Evolutionary conservation across 2,888 invertebrate species (phyloP).

Genomic region (Crioceris asparagi): DNA sequence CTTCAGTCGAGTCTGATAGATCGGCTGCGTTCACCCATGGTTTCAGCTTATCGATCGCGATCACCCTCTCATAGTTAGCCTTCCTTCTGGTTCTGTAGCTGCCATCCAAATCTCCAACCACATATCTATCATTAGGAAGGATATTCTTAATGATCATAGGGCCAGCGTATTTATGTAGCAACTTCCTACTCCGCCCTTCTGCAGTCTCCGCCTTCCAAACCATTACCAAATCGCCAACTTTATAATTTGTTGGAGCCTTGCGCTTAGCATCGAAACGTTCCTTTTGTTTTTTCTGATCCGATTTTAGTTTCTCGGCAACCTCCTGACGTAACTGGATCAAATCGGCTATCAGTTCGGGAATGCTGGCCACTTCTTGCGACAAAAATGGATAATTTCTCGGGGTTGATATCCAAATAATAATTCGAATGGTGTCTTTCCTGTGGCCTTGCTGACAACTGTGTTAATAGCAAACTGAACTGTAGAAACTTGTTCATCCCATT

Average conservation of each 20-base stretch:
- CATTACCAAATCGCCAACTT: conserved; percentile 14
- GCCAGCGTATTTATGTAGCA: conserved; percentile 11
- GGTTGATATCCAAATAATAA: conserved; percentile 13
- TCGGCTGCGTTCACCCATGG: conserved; percentile 11
- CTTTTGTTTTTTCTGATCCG: conserved; percentile 12
- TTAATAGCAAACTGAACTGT: conserved; percentile 26
- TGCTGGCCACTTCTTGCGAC: conserved; percentile 11
- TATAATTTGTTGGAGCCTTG: conserved; percentile 10
- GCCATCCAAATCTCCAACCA: conserved; percentile 12
- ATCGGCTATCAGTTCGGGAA: too few relatives aligned
- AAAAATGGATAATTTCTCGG: conserved; percentile 8
- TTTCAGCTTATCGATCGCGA: conserved; percentile 14
- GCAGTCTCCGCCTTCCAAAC: conserved; percentile 8
- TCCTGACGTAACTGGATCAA: too few relatives aligned
- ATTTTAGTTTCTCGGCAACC: too few relatives aligned
- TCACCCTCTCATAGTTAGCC: conserved; percentile 10
- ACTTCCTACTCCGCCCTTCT: conserved; percentile 11
- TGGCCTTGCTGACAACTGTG: conserved; percentile 15
- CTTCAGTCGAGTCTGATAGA: conserved; percentile 5
- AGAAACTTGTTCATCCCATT: conserved; percentile 29
- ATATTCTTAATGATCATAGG: conserved; percentile 16
- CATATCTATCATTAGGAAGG: conserved; percentile 16
- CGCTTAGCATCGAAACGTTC: conserved; percentile 11
- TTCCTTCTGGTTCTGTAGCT: conserved; percentile 8
- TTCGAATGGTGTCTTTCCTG: conserved; percentile 15